Evolutionary conservation across 2,888 invertebrate species (phyloP).

Genomic region (Pammene fasciana): DNA sequence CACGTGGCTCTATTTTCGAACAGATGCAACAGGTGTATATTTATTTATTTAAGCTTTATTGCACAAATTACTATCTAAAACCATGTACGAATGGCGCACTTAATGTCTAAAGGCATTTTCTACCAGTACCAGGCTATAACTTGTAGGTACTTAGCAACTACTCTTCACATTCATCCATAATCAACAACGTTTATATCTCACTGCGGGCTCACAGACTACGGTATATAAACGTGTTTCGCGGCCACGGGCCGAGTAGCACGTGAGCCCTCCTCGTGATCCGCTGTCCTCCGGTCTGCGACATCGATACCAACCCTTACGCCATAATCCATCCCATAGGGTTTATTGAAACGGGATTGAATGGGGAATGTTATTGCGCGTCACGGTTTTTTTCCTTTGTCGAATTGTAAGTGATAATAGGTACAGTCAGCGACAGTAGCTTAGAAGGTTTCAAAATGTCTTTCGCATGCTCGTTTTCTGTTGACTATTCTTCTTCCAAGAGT

Average conservation of each 20-base stretch:
- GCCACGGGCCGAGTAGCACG: slow-evolving; percentile 9
- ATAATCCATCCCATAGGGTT: slow-evolving; percentile 2
- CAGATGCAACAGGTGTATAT: no score
- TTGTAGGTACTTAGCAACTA: no score
- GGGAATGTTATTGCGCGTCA: slow-evolving; percentile 8
- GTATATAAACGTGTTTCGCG: slow-evolving; percentile 21
- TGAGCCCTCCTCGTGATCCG: slow-evolving; percentile 20
- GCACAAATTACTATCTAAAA: no score
- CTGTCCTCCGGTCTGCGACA: not conserved
- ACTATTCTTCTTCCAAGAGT: no score
- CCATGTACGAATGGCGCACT: no score
- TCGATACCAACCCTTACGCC: slow-evolving; percentile 1
- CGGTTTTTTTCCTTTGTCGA: slow-evolving; percentile 3
- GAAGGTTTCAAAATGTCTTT: no score
- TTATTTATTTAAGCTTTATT: no score
- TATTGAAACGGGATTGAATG: slow-evolving; percentile 17
- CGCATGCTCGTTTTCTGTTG: no score
- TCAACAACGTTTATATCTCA: not conserved
- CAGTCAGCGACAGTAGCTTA: no score
- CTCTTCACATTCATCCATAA: not conserved
- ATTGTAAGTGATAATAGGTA: not conserved
- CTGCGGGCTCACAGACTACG: not conserved
- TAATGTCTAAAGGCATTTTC: no score
- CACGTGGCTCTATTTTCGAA: no score
- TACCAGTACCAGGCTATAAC: no score